Conservation (phyloP, 1,140 invertebrate genomes). For the Temnothorax curvispinosus region DNA sequence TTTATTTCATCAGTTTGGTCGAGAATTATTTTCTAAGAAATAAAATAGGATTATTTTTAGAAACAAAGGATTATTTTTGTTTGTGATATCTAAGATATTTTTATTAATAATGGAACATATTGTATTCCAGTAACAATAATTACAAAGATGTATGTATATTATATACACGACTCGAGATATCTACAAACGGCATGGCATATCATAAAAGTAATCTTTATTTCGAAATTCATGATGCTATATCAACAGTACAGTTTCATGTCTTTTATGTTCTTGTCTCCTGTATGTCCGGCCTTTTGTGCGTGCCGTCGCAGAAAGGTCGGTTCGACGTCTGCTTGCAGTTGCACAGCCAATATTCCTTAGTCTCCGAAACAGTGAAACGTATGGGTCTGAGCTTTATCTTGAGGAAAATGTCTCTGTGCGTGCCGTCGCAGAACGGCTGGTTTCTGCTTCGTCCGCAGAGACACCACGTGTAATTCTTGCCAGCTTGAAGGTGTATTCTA, state of each 20-base stretch:
- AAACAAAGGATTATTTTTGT: not conserved
- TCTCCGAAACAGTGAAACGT: constrained; percentile 93
- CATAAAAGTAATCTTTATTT: constrained; percentile 1
- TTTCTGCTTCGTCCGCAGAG: constrained; percentile 95
- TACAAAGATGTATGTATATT: not conserved
- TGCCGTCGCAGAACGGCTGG: constrained; percentile 98
- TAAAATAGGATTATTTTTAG: no score
- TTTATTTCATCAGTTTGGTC: not conserved
- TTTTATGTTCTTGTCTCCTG: constrained; percentile 80
- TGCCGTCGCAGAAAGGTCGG: constrained; percentile 99
- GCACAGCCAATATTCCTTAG: constrained; percentile 98
- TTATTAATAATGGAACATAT: not conserved
- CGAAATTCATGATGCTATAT: constrained; percentile 45
- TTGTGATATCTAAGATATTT: not conserved
- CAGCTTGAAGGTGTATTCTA: constrained; percentile 90
- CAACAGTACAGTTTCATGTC: constrained; percentile 22
- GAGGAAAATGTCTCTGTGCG: constrained; percentile 92
- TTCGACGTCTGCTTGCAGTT: constrained; percentile 99
- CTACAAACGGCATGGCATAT: not conserved
- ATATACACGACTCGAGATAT: not conserved
- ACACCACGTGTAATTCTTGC: constrained; percentile 97
- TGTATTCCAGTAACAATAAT: not conserved
- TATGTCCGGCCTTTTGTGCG: constrained; percentile 92
- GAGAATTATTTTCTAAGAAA: not conserved
- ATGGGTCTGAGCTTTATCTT: constrained; percentile 92